Percentiles rank a stretch among this genome's conserved stretches.
phyloP scores from a whole-genome alignment of 2,888 invertebrate genomes.

The Epsilonema sp. region DNA sequence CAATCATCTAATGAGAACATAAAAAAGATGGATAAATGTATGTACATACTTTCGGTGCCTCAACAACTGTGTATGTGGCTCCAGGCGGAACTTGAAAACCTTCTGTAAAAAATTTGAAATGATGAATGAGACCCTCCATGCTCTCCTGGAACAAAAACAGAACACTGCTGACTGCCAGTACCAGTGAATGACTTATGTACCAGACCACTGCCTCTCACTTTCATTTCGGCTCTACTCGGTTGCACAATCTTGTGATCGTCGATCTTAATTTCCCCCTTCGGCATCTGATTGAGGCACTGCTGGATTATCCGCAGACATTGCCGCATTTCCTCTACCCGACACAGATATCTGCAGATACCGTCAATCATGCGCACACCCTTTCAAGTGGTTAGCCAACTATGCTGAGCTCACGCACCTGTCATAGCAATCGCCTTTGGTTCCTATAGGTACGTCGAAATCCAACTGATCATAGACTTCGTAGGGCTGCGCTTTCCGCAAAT shows the following conservation, averaged over 20 bases:
- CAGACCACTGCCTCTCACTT: slow-evolving; percentile 38
- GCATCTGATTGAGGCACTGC: slow-evolving; percentile 95
- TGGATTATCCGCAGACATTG: slow-evolving; percentile 80
- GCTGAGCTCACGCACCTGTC: no score
- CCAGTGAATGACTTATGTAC: no score
- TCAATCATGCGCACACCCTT: no score
- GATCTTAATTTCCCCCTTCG: slow-evolving; percentile 69
- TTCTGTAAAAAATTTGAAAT: slow-evolving; percentile 90
- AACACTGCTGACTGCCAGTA: no score
- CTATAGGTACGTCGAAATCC: slow-evolving; percentile 92
- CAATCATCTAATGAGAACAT: no score
- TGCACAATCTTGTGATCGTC: slow-evolving; percentile 86
- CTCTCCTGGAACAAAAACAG: slow-evolving; percentile 30
- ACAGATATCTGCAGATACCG: slow-evolving; percentile 70
- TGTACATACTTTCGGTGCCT: slow-evolving; percentile 70
- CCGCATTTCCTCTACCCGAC: slow-evolving; percentile 50
- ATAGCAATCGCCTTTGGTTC: slow-evolving; percentile 84
- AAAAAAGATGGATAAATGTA: no score
- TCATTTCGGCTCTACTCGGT: slow-evolving; percentile 83
- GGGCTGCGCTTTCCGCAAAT: slow-evolving; percentile 77
- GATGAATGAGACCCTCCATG: slow-evolving; percentile 94
- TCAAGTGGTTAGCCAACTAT: no score
- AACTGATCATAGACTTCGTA: slow-evolving; percentile 85
- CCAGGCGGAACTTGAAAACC: slow-evolving; percentile 94
- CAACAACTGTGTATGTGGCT: slow-evolving; percentile 76